Evolutionary conservation across 2,797 vertebrate genomes (phyloP).

Genomic region (Smutsia temminckii): DNA sequence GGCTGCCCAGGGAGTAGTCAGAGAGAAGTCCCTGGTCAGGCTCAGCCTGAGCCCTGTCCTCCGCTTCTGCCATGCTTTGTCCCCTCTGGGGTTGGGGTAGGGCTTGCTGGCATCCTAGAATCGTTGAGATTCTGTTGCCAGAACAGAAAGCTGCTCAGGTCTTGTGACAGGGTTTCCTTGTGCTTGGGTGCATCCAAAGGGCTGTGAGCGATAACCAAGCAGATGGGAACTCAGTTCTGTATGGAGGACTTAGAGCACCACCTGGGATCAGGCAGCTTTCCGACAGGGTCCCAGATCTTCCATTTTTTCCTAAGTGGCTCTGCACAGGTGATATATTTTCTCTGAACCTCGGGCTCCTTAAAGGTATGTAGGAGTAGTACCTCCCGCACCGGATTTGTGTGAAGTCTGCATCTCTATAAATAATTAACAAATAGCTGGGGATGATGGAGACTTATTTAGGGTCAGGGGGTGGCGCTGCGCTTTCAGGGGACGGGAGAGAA

Average conservation of each 20-base stretch:
- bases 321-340: not conserved
- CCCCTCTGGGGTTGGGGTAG: not conserved
- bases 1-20: conserved; percentile 64
- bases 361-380: not conserved
- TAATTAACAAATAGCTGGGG: not conserved
- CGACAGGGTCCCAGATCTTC: not conserved
- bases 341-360: not conserved
- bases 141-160: not conserved
- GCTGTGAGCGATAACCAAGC: not conserved
- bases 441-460: not conserved
- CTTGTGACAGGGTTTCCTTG: not conserved
- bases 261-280: not conserved
- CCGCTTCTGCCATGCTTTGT: not conserved
- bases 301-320: fast-evolving
- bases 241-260: too few species aligned
- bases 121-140: not conserved
- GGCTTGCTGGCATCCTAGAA: not conserved
- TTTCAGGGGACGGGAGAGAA: not conserved
- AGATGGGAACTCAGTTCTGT: not conserved
- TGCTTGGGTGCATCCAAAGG: not conserved
- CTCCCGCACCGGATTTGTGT: not conserved
- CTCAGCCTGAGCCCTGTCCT: fast-evolving
- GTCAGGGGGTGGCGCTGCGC: not conserved
- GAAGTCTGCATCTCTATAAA: not conserved
- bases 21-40: conserved; percentile 8